phyloP scores from a whole-genome alignment of 2,113 vertebrate species.

The Notechis scutatus region DNA sequence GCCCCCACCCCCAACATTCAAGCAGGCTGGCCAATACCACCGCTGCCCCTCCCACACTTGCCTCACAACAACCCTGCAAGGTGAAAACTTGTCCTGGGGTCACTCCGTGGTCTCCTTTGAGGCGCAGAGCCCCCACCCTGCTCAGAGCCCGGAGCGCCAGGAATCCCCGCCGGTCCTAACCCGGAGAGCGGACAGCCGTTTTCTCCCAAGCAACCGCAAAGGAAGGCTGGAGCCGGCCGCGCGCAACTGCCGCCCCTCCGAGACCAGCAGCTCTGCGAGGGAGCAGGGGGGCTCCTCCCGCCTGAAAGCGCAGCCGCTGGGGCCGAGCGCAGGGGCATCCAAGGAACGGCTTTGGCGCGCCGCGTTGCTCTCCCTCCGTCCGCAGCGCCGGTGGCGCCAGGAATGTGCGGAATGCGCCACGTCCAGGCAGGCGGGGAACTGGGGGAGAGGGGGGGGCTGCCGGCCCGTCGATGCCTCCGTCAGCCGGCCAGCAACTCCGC shows the following conservation, averaged over 20 bases:
- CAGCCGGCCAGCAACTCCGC: background rate
- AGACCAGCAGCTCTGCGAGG: accelerated
- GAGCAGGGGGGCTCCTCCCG: background rate
- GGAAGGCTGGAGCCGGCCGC: accelerated
- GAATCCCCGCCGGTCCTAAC: background rate
- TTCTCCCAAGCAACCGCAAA: background rate
- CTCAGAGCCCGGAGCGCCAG: background rate
- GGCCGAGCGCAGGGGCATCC: background rate
- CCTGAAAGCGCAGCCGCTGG: background rate
- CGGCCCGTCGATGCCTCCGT: background rate
- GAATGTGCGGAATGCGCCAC: slow-evolving; percentile 14
- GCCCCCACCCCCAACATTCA: background rate
- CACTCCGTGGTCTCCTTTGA: background rate
- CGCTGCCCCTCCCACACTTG: background rate
- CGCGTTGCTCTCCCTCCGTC: background rate
- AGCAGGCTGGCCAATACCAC: background rate
- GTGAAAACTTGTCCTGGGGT: background rate
- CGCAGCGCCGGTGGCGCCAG: background rate
- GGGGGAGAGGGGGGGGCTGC: too few relatives aligned
- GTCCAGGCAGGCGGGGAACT: background rate
- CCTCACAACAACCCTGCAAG: background rate
- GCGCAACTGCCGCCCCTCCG: background rate
- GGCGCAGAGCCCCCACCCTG: background rate
- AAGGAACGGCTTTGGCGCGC: background rate
- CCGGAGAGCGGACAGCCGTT: background rate